phyloP scores from a whole-genome alignment of 2,113 vertebrate genomes.

The Anas platyrhynchos region DNA sequence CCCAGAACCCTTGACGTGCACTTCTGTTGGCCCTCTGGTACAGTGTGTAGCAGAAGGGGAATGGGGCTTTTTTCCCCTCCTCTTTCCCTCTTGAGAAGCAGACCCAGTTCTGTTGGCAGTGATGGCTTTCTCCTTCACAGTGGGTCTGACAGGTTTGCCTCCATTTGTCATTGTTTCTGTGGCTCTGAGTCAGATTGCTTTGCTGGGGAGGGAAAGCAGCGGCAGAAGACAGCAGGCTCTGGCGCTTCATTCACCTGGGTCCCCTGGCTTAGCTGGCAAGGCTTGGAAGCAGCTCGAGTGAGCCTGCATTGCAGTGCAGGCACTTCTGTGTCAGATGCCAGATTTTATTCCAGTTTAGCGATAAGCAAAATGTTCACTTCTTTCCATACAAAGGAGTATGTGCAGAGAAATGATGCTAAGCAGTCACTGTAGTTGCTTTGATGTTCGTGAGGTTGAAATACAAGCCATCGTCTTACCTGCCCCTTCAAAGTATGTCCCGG shows the following conservation, averaged over 20 bases:
- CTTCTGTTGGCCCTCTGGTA: not conserved
- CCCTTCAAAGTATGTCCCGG: not conserved
- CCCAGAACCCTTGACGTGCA: rapidly evolving
- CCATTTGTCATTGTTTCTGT: not conserved
- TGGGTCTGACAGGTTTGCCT: not conserved
- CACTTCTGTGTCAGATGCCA: not conserved
- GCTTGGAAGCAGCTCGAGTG: not conserved
- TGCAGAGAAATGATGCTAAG: not conserved
- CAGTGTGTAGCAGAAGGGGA: not conserved
- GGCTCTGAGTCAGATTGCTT: not conserved
- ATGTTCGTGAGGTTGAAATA: not conserved
- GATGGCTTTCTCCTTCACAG: not conserved
- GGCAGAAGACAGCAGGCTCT: not conserved
- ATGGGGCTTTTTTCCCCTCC: not conserved
- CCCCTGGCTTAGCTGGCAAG: not conserved
- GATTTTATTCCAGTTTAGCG: no score
- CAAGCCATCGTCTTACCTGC: not conserved
- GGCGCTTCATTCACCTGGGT: not conserved
- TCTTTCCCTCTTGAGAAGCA: not conserved
- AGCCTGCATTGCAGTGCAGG: not conserved
- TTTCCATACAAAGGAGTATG: not conserved
- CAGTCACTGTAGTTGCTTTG: not conserved
- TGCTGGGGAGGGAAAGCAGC: rapidly evolving
- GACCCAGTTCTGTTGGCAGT: not conserved
- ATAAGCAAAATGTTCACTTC: not conserved